A percentile compares a stretch with the other conserved stretches of the same genome.
These are phyloP conservation scores for Aricia agestis DNA, from an alignment of 1,140 invertebrate genomes.

Conservation along the genomic window DNA sequence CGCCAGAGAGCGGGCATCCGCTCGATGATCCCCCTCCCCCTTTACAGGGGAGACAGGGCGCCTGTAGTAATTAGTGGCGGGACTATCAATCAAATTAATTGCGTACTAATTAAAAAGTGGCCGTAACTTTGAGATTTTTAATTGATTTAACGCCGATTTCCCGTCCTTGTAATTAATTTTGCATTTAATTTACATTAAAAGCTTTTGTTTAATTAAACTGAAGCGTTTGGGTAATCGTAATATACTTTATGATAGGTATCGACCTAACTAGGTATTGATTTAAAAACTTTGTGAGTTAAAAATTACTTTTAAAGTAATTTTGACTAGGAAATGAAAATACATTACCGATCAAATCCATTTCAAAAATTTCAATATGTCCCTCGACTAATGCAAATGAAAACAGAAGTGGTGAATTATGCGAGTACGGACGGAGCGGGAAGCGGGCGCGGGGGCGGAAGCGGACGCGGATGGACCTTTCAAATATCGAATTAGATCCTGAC, in stretches of 20 bases:
- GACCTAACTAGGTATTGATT: too few relatives aligned
- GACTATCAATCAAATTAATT: neutral
- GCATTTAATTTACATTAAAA: neutral
- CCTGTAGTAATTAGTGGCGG: neutral
- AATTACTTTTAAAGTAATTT: too few relatives aligned
- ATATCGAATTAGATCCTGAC: neutral
- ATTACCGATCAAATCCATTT: neutral
- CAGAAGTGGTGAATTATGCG: neutral
- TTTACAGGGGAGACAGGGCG: neutral
- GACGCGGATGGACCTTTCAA: neutral
- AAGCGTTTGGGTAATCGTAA: too few relatives aligned
- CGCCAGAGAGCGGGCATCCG: too few relatives aligned
- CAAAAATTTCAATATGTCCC: neutral
- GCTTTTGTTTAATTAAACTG: too few relatives aligned
- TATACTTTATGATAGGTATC: too few relatives aligned
- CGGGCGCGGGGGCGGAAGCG: too few relatives aligned
- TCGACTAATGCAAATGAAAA: neutral
- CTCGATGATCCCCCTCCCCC: neutral
- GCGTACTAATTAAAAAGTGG: neutral
- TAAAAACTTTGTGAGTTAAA: too few relatives aligned
- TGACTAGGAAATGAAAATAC: neutral
- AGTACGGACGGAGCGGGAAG: too few relatives aligned
- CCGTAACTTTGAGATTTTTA: neutral
- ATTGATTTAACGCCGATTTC: neutral
- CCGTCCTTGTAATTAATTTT: neutral